phyloP scores from a whole-genome alignment of 2,888 invertebrate species.

The Callinectes sapidus region DNA sequence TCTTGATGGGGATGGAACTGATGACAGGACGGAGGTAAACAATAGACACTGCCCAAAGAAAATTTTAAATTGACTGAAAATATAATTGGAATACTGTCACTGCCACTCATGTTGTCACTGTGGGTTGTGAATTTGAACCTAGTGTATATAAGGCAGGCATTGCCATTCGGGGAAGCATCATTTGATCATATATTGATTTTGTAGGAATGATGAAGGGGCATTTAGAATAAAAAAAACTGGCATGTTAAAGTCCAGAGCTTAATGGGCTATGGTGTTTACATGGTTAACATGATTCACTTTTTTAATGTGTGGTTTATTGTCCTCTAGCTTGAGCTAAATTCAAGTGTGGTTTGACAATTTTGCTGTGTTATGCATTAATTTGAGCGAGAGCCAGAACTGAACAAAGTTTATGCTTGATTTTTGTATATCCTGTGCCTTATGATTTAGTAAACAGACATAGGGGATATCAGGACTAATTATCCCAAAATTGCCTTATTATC shows the following conservation, averaged over 20 bases:
- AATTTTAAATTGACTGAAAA: background rate
- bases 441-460: background rate
- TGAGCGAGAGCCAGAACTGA: background rate
- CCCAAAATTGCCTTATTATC: background rate
- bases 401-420: background rate
- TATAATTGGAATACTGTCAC: background rate
- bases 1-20: constrained; percentile 65
- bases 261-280: background rate
- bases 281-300: background rate
- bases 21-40: constrained; percentile 61
- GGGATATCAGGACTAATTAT: background rate
- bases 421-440: background rate
- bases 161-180: background rate
- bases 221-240: background rate
- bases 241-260: background rate
- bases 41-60: background rate
- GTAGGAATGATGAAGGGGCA: background rate
- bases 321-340: background rate
- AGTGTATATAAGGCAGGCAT: background rate
- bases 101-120: background rate
- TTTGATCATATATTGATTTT: background rate
- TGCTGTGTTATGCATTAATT: background rate
- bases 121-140: background rate
- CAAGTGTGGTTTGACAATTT: background rate
- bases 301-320: background rate